These are phyloP conservation scores for Megalurothrips usitatus DNA, from an alignment of 2,888 invertebrate genomes.

Conservation along the genomic window DNA sequence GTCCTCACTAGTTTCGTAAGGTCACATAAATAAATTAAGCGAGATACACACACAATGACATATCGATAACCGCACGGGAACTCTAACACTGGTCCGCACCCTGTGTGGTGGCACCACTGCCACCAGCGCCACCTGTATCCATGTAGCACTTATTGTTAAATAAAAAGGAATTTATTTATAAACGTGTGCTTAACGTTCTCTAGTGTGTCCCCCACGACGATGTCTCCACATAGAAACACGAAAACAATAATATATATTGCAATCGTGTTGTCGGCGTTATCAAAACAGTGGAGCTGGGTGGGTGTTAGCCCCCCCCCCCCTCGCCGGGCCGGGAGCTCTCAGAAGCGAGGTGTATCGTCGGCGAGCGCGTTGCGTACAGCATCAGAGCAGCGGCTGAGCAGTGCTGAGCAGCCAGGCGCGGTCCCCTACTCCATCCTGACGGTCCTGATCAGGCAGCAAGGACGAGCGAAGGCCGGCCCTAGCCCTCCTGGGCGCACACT, in stretches of 20 bases:
- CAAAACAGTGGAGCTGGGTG: too few species aligned
- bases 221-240: background rate
- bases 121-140: background rate
- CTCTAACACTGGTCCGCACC: background rate
- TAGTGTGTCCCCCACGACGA: background rate
- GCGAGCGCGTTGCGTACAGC: too few species aligned
- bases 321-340: too few species aligned
- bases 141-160: background rate
- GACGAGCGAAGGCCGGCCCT: too few species aligned
- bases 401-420: too few species aligned
- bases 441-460: too few species aligned
- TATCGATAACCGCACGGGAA: background rate
- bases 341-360: too few species aligned
- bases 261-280: background rate
- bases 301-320: too few species aligned
- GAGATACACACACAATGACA: background rate
- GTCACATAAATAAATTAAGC: slow-evolving; percentile 6
- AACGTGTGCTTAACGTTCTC: background rate
- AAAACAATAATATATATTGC: background rate
- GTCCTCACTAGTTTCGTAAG: slow-evolving; percentile 4
- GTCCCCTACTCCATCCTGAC: too few species aligned
- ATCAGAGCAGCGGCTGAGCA: too few species aligned
- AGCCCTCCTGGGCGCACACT: too few species aligned
- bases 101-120: background rate
- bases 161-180: slow-evolving; percentile 18